A percentile compares a stretch with the other conserved stretches of the same genome.
These are phyloP conservation scores for Aradophagus sp. DNA, from an alignment of 1,140 invertebrate species.

Conservation along the genomic window DNA sequence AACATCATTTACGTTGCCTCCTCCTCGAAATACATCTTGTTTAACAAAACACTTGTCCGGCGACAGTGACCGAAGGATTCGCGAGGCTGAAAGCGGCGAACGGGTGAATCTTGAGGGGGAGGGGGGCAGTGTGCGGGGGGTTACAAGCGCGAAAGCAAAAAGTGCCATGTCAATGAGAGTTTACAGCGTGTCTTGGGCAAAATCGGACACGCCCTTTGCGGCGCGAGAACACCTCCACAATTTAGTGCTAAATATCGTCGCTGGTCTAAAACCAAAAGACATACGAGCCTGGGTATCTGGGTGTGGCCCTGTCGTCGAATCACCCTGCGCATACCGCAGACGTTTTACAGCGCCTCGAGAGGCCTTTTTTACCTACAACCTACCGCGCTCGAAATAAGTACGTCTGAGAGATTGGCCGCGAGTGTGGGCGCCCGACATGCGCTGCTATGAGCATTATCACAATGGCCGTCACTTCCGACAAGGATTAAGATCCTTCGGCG, in stretches of 20 bases:
- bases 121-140: too few relatives aligned
- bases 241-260: constrained; percentile 40
- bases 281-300: constrained; percentile 42
- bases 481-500: constrained; percentile 40
- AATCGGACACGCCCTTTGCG: constrained; percentile 29
- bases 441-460: constrained; percentile 32
- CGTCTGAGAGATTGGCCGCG: constrained; percentile 29
- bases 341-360: constrained; percentile 33
- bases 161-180: constrained; percentile 16
- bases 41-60: too few relatives aligned
- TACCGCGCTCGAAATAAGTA: constrained; percentile 44
- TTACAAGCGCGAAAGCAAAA: too few relatives aligned
- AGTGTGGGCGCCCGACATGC: constrained; percentile 45
- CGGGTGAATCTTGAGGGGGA: too few relatives aligned
- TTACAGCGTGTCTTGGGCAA: constrained; percentile 9
- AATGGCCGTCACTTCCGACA: constrained; percentile 39
- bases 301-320: constrained; percentile 40
- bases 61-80: too few relatives aligned
- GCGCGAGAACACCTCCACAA: constrained; percentile 40
- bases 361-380: constrained; percentile 37
- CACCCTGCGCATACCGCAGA: constrained; percentile 33
- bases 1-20: too few relatives aligned
- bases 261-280: constrained; percentile 39
- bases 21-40: too few relatives aligned
- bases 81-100: too few relatives aligned